phyloP scores from a whole-genome alignment of 2,113 vertebrate genomes.

The Telmatochromis sp. region DNA sequence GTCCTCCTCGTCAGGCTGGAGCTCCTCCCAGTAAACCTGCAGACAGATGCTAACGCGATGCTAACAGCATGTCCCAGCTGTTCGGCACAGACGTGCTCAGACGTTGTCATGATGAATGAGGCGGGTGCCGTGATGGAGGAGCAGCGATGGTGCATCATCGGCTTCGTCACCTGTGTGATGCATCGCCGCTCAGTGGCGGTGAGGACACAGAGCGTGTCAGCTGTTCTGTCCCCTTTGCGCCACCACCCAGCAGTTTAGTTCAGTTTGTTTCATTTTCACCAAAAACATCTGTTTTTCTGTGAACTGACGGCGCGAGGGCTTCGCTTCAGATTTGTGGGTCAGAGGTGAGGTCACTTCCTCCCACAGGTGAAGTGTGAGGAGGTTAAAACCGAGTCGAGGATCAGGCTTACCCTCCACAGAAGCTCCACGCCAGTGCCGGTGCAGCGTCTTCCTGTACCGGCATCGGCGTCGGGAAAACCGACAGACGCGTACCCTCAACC shows the following conservation, averaged over 20 bases:
- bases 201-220: neutral
- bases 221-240: neutral
- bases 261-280: neutral
- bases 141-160: neutral
- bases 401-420: neutral
- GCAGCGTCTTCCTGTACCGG: neutral
- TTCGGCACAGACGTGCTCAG: neutral
- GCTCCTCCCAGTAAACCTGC: neutral
- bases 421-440: accelerated
- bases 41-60: neutral
- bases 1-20: neutral
- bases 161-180: neutral
- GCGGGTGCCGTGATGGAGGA: neutral
- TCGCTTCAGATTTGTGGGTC: neutral
- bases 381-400: neutral
- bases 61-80: neutral
- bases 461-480: neutral
- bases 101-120: neutral
- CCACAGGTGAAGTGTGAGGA: neutral
- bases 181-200: neutral
- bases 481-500: neutral
- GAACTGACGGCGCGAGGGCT: neutral
- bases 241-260: accelerated
- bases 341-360: neutral
- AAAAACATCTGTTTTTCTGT: accelerated